A percentile compares a stretch with the other conserved stretches of the same genome.
Evolutionary conservation across 2,797 vertebrate genomes (phyloP).

Genomic region (Emydoidea blandingii): DNA sequence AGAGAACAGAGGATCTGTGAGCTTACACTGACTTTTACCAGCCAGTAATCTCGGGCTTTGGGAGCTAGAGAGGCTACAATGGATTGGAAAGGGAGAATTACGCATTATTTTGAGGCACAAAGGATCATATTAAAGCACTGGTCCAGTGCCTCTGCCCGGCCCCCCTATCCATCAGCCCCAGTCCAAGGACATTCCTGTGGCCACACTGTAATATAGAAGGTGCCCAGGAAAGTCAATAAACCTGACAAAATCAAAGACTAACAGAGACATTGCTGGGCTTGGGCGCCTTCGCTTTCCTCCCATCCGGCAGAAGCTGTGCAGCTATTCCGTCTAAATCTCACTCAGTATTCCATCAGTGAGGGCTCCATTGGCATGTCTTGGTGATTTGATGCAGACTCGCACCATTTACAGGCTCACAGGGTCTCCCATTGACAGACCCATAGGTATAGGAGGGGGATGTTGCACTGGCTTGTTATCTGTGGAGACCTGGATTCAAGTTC

Average conservation of each 20-base stretch:
- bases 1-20: neutral
- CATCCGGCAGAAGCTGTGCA: neutral
- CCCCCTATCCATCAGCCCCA: neutral
- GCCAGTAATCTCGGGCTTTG: neutral
- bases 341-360: no score
- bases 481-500: neutral
- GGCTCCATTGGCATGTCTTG: no score
- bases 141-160: neutral
- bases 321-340: neutral
- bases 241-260: neutral
- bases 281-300: neutral
- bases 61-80: neutral
- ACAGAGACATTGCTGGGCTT: neutral
- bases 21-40: neutral
- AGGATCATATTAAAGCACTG: neutral
- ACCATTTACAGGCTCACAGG: no score
- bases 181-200: neutral
- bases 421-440: no score
- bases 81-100: neutral
- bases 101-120: neutral
- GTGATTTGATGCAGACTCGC: no score
- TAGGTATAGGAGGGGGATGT: no score
- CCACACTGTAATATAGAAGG: neutral
- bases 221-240: neutral
- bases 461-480: neutral